Conservation (phyloP, 2,113 vertebrate species). For the Psittacula cyanocephala region DNA sequence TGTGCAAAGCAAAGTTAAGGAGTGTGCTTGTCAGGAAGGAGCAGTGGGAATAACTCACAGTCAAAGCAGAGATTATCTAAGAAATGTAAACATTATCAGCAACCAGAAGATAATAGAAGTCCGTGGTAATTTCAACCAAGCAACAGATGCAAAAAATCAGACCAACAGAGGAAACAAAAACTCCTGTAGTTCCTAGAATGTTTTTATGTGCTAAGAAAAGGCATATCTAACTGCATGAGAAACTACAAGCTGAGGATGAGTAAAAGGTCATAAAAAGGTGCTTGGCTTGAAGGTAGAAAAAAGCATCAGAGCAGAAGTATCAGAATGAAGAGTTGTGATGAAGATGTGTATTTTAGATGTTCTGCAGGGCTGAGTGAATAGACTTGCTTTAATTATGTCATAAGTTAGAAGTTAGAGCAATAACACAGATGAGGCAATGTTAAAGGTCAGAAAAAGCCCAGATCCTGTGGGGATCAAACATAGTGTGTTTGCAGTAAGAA, state of each 20-base stretch:
- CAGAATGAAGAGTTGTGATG: background rate
- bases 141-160: constrained; percentile 1
- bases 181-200: constrained; percentile 42
- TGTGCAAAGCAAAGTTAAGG: background rate
- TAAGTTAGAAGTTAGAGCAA: background rate
- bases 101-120: constrained; percentile 24
- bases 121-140: background rate
- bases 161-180: constrained; percentile 10
- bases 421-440: background rate
- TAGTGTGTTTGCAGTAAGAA: background rate
- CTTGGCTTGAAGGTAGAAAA: background rate
- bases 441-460: background rate
- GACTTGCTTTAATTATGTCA: background rate
- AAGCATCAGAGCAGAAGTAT: background rate
- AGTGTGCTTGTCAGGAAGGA: background rate
- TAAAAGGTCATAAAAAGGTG: constrained; percentile 17
- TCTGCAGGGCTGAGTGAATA: background rate
- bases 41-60: background rate
- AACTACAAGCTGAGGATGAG: constrained; percentile 31
- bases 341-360: background rate
- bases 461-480: background rate
- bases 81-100: constrained; percentile 6
- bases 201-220: constrained; percentile 60
- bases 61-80: background rate
- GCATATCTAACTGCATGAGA: background rate